A percentile compares a stretch with the other conserved stretches of the same genome.
Conservation (phyloP, 2,797 vertebrate genomes). For the Mus minutoides region DNA sequence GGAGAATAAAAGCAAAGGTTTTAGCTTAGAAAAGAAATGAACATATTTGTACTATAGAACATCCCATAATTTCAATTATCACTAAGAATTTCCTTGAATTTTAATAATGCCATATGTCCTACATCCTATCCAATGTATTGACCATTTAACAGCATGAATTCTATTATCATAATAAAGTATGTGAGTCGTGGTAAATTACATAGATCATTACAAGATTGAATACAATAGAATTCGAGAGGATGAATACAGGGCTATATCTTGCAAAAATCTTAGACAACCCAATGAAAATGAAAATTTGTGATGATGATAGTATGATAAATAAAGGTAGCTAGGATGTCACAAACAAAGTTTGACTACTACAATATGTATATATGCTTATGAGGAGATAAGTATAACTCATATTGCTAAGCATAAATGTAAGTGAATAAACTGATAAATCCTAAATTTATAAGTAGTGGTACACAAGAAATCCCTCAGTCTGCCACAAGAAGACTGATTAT, state of each 20-base stretch:
- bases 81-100: not conserved
- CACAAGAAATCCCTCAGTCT: not conserved
- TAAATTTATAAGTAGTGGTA: not conserved
- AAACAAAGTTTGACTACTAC: not conserved
- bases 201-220: not conserved
- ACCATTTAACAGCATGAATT: not conserved
- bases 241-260: fast-evolving
- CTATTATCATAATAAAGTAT: not conserved
- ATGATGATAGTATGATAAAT: not conserved
- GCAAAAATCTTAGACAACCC: not conserved
- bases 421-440: not conserved
- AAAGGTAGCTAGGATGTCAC: not conserved
- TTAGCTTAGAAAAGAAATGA: constrained; percentile 13
- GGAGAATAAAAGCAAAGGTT: not conserved
- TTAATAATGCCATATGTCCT: not conserved
- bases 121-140: not conserved
- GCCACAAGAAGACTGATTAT: not conserved
- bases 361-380: not conserved
- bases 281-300: not conserved
- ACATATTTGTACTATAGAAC: not conserved
- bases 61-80: not conserved
- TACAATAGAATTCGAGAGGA: not conserved
- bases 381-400: not conserved
- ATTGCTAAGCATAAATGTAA: not conserved
- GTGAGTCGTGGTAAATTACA: not conserved